Evolutionary conservation across 2,113 vertebrate genomes (phyloP).

Genomic region (Myrmophylax atrothorax): DNA sequence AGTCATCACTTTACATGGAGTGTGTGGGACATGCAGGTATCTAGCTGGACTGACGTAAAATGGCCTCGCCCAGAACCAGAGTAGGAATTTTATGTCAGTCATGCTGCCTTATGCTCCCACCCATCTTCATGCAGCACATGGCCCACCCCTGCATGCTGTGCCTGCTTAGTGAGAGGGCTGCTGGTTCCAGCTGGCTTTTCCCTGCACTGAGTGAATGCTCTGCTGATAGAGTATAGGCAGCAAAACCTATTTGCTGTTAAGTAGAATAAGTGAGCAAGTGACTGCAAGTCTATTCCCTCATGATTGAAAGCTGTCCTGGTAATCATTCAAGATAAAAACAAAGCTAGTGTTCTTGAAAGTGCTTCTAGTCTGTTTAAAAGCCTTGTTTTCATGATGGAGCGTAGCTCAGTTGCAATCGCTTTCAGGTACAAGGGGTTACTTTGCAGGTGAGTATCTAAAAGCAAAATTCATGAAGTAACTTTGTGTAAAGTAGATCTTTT

Average conservation of each 20-base stretch:
- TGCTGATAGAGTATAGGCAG: background rate
- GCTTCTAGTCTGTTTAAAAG: background rate
- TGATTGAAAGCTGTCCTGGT: background rate
- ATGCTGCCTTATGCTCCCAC: background rate
- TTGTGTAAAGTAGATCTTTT: background rate
- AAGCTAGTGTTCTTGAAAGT: background rate
- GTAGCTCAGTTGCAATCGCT: background rate
- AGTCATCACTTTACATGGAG: background rate
- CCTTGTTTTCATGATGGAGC: background rate
- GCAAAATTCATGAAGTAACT: constrained; percentile 8
- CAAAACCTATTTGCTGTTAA: background rate
- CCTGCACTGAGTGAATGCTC: background rate
- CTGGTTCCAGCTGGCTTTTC: background rate
- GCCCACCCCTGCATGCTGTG: background rate
- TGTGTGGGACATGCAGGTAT: background rate
- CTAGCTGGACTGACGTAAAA: background rate
- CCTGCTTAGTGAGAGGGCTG: background rate
- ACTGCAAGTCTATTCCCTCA: fast-evolving
- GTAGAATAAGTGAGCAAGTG: background rate
- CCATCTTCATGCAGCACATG: background rate
- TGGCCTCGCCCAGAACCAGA: background rate
- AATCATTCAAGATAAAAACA: background rate
- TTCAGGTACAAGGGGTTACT: background rate
- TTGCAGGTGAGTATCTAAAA: background rate
- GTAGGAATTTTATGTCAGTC: background rate